Conservation (phyloP, 1,140 invertebrate species). For the Drosophila prosaltans region DNA sequence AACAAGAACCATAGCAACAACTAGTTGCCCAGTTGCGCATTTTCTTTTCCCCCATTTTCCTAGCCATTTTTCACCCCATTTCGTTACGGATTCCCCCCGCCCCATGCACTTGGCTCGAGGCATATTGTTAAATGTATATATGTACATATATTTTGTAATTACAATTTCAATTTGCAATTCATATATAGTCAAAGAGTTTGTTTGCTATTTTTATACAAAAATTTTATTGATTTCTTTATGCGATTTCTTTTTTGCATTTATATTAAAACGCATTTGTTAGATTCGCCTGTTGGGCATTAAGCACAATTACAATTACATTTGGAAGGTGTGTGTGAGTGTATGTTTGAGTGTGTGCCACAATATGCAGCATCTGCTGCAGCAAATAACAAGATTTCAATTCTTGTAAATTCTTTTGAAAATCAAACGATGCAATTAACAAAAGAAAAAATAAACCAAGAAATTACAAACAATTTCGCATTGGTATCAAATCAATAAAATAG, state of each 20-base stretch:
- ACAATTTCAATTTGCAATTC: slow-evolving; percentile 71
- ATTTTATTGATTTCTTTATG: slow-evolving; percentile 73
- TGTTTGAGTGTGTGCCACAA: neutral
- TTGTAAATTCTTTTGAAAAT: neutral
- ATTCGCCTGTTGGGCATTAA: slow-evolving; percentile 5
- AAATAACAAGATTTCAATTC: neutral
- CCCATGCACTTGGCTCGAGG: slow-evolving; percentile 49
- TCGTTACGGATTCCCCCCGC: slow-evolving; percentile 37
- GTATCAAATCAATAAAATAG: no score
- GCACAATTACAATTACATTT: slow-evolving; percentile 4
- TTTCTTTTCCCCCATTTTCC: slow-evolving; percentile 23
- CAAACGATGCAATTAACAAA: neutral
- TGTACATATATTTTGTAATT: slow-evolving; percentile 38
- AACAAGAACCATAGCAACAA: neutral
- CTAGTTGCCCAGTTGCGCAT: slow-evolving; percentile 36
- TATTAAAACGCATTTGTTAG: slow-evolving; percentile 50
- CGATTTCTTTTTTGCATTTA: slow-evolving; percentile 54
- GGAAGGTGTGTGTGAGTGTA: neutral
- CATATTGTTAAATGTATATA: neutral
- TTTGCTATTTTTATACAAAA: slow-evolving; percentile 59
- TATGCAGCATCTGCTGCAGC: neutral
- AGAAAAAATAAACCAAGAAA: neutral
- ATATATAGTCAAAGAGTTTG: slow-evolving; percentile 59
- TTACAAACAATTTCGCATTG: neutral
- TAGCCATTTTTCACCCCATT: slow-evolving; percentile 8